Conservation (phyloP, 2,888 invertebrate species). For the Ptychoptera contaminata region DNA sequence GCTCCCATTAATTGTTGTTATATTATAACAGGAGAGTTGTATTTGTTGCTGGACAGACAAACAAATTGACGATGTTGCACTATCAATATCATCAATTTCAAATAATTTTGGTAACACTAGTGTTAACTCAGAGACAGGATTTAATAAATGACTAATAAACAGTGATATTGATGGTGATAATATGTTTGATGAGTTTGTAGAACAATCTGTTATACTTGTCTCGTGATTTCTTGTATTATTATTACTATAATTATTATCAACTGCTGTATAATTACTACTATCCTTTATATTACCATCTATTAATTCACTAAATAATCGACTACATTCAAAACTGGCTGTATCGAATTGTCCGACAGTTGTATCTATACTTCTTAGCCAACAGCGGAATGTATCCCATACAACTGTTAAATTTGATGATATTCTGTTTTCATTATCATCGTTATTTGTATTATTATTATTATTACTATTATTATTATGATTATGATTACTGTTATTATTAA, state of each 20-base stretch:
- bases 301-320: slow-evolving; percentile 5
- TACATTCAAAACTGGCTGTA: slow-evolving; percentile 17
- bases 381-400: no score
- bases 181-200: slow-evolving; percentile 10
- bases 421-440: neutral
- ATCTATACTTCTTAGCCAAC: no score
- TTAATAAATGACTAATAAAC: slow-evolving; percentile 16
- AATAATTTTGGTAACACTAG: slow-evolving; percentile 19
- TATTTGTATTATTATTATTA: neutral
- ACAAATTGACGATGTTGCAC: no score
- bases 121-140: slow-evolving; percentile 24
- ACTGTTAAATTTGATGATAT: neutral
- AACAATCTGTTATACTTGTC: neutral
- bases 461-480: slow-evolving; percentile 4
- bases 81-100: slow-evolving; percentile 8
- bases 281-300: neutral
- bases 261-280: slow-evolving; percentile 3
- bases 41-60: neutral
- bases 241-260: slow-evolving; percentile 4
- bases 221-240: no score
- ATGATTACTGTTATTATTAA: slow-evolving; percentile 5
- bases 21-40: slow-evolving; percentile 4
- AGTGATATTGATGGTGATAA: slow-evolving; percentile 20
- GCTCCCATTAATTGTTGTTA: slow-evolving; percentile 1
- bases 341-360: no score